phyloP scores from a whole-genome alignment of 2,888 invertebrate species.

The Cataglyphis rosenhaueri region DNA sequence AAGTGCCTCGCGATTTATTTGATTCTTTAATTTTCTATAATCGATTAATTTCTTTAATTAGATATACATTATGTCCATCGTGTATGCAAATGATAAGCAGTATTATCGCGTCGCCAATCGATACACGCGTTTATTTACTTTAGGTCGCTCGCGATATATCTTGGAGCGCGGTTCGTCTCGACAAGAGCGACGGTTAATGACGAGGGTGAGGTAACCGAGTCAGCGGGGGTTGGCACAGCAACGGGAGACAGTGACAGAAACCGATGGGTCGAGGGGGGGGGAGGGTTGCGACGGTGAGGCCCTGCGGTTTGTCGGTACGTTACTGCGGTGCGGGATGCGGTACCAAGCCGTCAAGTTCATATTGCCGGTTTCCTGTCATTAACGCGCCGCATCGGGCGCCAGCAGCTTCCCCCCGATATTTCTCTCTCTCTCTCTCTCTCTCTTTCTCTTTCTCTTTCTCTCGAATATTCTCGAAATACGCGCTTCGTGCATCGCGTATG shows the following conservation, averaged over 20 bases:
- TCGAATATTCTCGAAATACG: slow-evolving; percentile 36
- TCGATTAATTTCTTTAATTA: neutral
- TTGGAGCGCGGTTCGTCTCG: slow-evolving; percentile 27
- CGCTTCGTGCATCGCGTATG: slow-evolving; percentile 36
- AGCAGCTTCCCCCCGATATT: slow-evolving; percentile 6
- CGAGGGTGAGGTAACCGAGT: slow-evolving; percentile 32
- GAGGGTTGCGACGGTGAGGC: slow-evolving; percentile 54
- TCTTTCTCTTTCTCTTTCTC: slow-evolving; percentile 12
- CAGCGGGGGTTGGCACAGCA: slow-evolving; percentile 8
- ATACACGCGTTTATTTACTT: slow-evolving; percentile 15
- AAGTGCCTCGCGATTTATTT: neutral
- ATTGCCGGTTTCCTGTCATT: slow-evolving; percentile 85
- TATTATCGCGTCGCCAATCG: neutral
- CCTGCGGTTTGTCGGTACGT: slow-evolving; percentile 76
- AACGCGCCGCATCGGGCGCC: slow-evolving; percentile 79
- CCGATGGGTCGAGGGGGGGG: neutral
- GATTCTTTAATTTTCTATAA: neutral
- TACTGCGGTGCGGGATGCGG: slow-evolving; percentile 80
- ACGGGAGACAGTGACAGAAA: slow-evolving; percentile 48
- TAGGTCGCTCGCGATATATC: slow-evolving; percentile 10
- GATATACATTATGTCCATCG: neutral
- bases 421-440: slow-evolving; percentile 1
- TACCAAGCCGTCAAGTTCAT: slow-evolving; percentile 85
- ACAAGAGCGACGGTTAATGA: slow-evolving; percentile 37
- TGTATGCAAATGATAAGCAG: neutral